Evolutionary conservation across 2,888 invertebrate genomes (phyloP), one percentile per base, ranked within the genome.

Genomic region (Caenorhabditis afra): DNA sequence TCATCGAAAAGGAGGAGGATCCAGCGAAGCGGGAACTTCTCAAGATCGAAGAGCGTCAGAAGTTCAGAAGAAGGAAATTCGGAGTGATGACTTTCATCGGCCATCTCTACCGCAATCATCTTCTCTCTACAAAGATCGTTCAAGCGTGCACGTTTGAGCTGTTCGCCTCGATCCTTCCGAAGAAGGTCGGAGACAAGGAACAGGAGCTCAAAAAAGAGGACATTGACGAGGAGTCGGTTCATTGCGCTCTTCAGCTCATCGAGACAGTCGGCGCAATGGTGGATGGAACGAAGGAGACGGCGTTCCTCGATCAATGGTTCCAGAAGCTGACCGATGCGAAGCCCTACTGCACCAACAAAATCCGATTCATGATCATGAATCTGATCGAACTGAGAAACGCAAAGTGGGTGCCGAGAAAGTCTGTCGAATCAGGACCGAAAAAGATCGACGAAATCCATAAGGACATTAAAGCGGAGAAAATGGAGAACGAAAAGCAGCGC

Each of bases 31-130:
- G 81, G 49, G 75, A 68, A 16, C 70, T 83, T 58, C 49, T 85
- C 53, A 2, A 70, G 23, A 52, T 79, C 16, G 86, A 85, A 22
- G 68, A 58, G 35, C 58, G 59, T 44, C 66, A 57, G 45, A 86
- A 86, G 70, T 82, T 86, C 65, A 67, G 86, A 29, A 57, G 88
- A 18, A 47, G 86, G 47, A 87, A 85, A 70, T 84, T 88, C 62
- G 88, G 88, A 80, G 87, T 86, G 55, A 87, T 88, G 77, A 85
- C 81, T 75, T 88, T 87, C 77, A 87, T 88, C 62, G 86, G 87
- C 11, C 80, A 87, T 55, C 75, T 88, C 22, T 88, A 78, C 66
- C 59, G 81, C 7, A 73, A 84, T 35, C 22, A 59, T 0, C 76
- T 87, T 16, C 57, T 87, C 5, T 81, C 82, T 8, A 68, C 77